Evolutionary conservation across 2,888 invertebrate species (phyloP), one percentile per base, ranked within the genome.

Genomic region (Cerastoderma edule): DNA sequence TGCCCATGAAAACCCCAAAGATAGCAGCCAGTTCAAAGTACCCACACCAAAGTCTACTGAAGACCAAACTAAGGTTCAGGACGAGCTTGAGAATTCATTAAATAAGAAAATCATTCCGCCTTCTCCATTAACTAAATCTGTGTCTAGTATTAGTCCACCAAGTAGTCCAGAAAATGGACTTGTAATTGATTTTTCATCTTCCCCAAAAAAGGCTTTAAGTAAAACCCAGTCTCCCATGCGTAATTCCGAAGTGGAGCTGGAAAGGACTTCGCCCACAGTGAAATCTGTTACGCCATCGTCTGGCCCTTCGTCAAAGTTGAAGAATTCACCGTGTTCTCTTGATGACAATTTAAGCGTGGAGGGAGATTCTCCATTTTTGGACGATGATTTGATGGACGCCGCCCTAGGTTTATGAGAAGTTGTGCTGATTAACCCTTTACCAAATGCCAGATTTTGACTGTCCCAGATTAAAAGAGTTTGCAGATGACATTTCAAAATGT

Each of bases 341-440:
- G 72, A 78, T 44, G 78, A 83, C 27, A 72, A 76, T 39, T 33
- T 60, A 13, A 72, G 83, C n/a, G 79, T 67, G 44, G 73, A 75
- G 22, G 67, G 72, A 54, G 69, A 73, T 16, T 69, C 72, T 30
- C 72, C 84, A 24, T 96, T 96, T 86, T 96, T 97, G 57, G 97
- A 97, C 90, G 97, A 97, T 92, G 97, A 97, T 89, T 95, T 97
- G 27, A 97, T 97, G 96, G 97, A 97, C 92, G 97, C 96, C 91
- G 96, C 96, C 6, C 93, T 97, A 64, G 75, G 75, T 30, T 53
- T 79, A 27, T 68, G 76, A n/a, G n/a, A n/a, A n/a, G n/a, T n/a
- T n/a, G n/a, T n/a, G n/a, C n/a, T n/a, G n/a, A n/a, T 22, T 60
- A 39, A 60, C 10, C 56, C 28, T 56, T 56, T 28, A 13, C 30